Evolutionary conservation across 2,888 invertebrate species (phyloP).

Genomic region (Petrolisthes cinctipes): DNA sequence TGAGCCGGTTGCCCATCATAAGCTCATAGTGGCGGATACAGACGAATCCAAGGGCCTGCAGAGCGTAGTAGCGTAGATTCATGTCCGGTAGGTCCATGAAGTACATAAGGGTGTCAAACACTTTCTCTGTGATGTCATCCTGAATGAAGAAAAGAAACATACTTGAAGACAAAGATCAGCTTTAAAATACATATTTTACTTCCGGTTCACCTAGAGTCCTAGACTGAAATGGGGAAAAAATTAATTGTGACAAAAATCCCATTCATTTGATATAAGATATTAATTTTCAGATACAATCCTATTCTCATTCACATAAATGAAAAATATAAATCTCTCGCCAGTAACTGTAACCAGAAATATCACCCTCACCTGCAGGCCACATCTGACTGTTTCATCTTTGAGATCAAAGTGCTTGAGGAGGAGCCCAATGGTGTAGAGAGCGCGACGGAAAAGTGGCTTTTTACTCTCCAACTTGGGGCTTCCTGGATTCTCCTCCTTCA

Average conservation of each 20-base stretch:
- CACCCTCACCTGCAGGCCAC: conserved; percentile 75
- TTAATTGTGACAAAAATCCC: no score
- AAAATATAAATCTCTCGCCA: no score
- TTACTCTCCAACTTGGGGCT: conserved; percentile 72
- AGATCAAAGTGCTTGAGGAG: conserved; percentile 94
- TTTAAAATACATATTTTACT: background rate
- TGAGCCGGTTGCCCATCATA: conserved; percentile 87
- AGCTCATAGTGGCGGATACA: conserved; percentile 96
- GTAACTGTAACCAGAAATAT: no score
- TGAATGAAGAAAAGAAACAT: conserved; percentile 68
- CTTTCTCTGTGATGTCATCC: conserved; percentile 84
- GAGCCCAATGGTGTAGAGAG: conserved; percentile 94
- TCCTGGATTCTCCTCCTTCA: conserved; percentile 74
- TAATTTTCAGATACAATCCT: no score
- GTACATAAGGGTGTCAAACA: conserved; percentile 88
- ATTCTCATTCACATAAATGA: no score
- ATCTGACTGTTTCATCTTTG: conserved; percentile 78
- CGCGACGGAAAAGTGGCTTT: conserved; percentile 83
- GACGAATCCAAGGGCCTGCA: conserved; percentile 89
- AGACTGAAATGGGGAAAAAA: no score
- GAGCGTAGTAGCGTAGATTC: conserved; percentile 83
- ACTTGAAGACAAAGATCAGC: conserved; percentile 12
- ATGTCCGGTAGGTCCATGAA: conserved; percentile 86
- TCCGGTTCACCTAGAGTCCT: background rate
- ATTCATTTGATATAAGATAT: no score